Base-by-base conservation (phyloP, 2,797 vertebrate species). In the Trichosurus vulpecula region DNA sequence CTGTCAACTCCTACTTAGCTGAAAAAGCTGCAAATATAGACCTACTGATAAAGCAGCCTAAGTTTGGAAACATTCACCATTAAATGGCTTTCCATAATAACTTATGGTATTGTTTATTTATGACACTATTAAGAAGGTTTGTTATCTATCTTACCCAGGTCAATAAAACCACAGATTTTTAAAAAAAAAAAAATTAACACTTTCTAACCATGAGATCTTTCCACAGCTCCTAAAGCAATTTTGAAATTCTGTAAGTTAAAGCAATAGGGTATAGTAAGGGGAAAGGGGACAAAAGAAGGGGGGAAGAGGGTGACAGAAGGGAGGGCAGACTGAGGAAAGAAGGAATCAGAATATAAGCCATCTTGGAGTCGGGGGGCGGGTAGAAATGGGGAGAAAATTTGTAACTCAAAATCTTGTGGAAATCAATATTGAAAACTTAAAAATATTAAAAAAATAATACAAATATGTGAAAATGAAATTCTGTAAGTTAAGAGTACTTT, bases 211-310 rank as follows among this genome's bases (percentile, higher is more conserved):
- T 74, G 19, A 74, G 35, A 92, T 94, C 87, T 95, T 74, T 93
- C 14, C 12, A 96, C 61, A 95, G 92, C 14, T 95, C 14, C 93
- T 25, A 96, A 54, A 96, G 52, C 92, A 92, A 30, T 4, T 95
- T 95, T 95, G 91, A 66, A 56, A 56, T 56, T 56, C 55, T 8
- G 55, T 52, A 94, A 95, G 2, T 4, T 93, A 52, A 90, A n/a
- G n/a, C n/a, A n/a, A n/a, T n/a, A n/a, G n/a, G n/a, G n/a, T n/a
- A n/a, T n/a, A n/a, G n/a, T n/a, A n/a, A n/a, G n/a, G n/a, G n/a
- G n/a, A n/a, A n/a, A n/a, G n/a, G n/a, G n/a, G n/a, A n/a, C n/a
- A n/a, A n/a, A n/a, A n/a, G n/a, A n/a, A n/a, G n/a, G n/a, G n/a
- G n/a, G n/a, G n/a, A n/a, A n/a, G n/a, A n/a, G n/a, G n/a, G n/a